phyloP scores from a whole-genome alignment of 2,113 vertebrate species.

The Pseudois nayaur region DNA sequence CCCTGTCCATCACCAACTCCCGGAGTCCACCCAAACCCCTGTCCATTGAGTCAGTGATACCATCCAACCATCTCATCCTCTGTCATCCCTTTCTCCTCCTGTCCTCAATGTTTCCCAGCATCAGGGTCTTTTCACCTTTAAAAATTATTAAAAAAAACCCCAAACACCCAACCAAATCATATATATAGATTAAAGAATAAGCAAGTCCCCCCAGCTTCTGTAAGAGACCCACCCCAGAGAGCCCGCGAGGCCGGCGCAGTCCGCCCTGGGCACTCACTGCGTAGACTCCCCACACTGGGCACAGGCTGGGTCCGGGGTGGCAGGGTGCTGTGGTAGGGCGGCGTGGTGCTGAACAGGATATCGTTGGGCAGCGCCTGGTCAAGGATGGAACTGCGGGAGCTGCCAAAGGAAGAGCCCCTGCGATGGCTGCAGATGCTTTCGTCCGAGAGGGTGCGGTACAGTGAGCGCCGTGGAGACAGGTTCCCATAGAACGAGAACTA shows the following conservation, averaged over 20 bases:
- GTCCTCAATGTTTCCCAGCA: too few relatives aligned
- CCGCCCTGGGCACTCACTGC: conserved; percentile 85
- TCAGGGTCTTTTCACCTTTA: neutral
- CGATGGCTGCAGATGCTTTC: conserved; percentile 95
- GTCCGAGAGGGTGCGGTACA: conserved; percentile 95
- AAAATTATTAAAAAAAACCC: neutral
- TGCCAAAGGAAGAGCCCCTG: conserved; percentile 90
- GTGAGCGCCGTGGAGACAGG: conserved; percentile 87
- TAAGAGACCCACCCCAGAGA: neutral
- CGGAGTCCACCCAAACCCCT: neutral
- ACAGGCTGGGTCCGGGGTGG: conserved; percentile 88
- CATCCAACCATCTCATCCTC: neutral
- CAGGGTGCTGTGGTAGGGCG: conserved; percentile 91
- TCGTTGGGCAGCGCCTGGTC: conserved; percentile 95
- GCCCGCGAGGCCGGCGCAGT: accelerated
- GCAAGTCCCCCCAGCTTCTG: neutral
- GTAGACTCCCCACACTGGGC: conserved; percentile 86
- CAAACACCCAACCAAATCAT: neutral
- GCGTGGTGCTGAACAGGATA: conserved; percentile 96
- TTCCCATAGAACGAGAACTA: conserved; percentile 87
- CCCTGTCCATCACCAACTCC: neutral
- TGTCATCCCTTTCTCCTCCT: too few relatives aligned
- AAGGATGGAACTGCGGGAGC: conserved; percentile 93
- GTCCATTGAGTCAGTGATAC: neutral
- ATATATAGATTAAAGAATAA: neutral